A percentile compares a stretch with the other conserved stretches of the same genome.
Evolutionary conservation across 2,797 vertebrate genomes (phyloP).

Genomic region (Macrochelys suwanniensis): DNA sequence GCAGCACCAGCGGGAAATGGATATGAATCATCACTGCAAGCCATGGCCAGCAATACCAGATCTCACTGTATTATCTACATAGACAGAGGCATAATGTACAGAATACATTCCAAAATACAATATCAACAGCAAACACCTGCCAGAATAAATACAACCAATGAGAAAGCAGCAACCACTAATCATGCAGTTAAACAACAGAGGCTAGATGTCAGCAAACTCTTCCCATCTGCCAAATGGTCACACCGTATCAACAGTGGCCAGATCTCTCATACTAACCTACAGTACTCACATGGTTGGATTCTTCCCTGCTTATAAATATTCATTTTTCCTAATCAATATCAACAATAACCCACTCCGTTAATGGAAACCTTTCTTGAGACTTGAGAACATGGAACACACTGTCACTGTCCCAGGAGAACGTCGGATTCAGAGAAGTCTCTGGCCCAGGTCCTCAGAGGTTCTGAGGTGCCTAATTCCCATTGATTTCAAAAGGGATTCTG

Average conservation of each 20-base stretch:
- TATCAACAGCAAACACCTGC: not conserved
- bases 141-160: not conserved
- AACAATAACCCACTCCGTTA: no score
- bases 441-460: not conserved
- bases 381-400: fast-evolving
- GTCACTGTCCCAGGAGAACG: not conserved
- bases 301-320: not conserved
- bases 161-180: not conserved
- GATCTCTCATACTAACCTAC: not conserved
- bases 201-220: not conserved
- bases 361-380: fast-evolving
- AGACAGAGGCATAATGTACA: not conserved
- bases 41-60: not conserved
- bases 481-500: no score
- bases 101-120: not conserved
- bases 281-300: fast-evolving
- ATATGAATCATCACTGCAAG: not conserved
- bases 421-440: not conserved
- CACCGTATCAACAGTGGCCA: not conserved
- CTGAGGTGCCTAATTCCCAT: no score
- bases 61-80: not conserved
- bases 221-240: not conserved
- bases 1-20: not conserved
- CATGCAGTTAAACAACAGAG: slow-evolving; percentile 7
- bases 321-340: not conserved